Evolutionary conservation across 2,888 invertebrate genomes (phyloP), one percentile per base, ranked within the genome.

Genomic region (Caenorhabditis sulstoni): DNA sequence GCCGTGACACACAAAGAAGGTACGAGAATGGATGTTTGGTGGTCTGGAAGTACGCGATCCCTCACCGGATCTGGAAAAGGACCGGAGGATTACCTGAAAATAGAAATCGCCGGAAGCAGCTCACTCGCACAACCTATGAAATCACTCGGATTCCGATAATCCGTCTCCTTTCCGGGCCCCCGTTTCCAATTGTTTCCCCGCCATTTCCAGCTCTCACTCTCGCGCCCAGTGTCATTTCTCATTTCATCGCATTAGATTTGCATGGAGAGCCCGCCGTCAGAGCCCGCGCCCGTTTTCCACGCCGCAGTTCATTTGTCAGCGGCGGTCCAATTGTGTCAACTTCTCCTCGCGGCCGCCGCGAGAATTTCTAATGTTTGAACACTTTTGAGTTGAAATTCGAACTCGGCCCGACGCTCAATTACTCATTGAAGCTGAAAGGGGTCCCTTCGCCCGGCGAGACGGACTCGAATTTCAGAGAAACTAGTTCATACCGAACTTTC

Each of bases 401-500:
- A 73, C 73, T 64, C 73, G 64, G 64, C 57, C 64, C 73, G 64
- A 73, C 64, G 64, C 64, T 73, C 73, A 73, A 73, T 73, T 73
- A 73, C 73, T 57, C 73, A 64, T 73, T 73, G 73, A 58, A 64
- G 73, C 71, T 29, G 29, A 29, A 29, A 29, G 29, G 29, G 64
- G 49, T 52, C 37, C 37, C 35, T 35, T 23, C 62, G 20, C 50
- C 16, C 44, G 45, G 23, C 53, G 53, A 53, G 29, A 22, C 61
- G 61, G 68, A 59, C 39, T 73, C 64, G 55, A 64, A 73, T 73
- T 73, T 73, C 73, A 64, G 73, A 49, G 73, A 49, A 18, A 57
- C 45, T 41, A 52, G 59, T 59, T 52, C 41, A 49, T 45, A 52
- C 52, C 29, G 39, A 68, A 37, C 68, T 29, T 29, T 41, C 41